Base-by-base conservation (phyloP, 1,140 invertebrate genomes). In the Forficula auricularia region DNA sequence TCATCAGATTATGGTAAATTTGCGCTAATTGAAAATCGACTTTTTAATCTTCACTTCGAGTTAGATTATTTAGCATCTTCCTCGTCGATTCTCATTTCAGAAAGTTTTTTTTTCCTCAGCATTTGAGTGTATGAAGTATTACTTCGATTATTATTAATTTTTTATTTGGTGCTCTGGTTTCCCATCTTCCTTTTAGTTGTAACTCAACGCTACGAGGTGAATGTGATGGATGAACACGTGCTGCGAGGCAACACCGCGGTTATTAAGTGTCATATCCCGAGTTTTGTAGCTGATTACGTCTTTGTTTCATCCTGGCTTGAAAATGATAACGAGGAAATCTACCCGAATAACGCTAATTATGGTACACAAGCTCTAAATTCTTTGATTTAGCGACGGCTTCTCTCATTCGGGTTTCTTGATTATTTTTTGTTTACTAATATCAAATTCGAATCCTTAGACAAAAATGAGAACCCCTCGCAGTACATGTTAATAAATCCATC, bases 211-310 rank as follows among this genome's bases (percentile, higher is more conserved):
- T 92, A 90, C 67, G 79, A 78, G 55, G 79, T 84, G 53, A 84
- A 84, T 70, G 73, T 86, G 57, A 84, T 87, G 77, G 84, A 88
- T 60, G 84, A 88, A 64, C 82, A 85, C 62, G 83, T 89, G 46
- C 71, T 89, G 53, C 73, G 79, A 58, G 85, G 85, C 49, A 91
- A 90, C 63, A 77, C 81, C 50, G 85, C 82, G 53, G 80, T 88
- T 59, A 70, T 90, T 54, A 88, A 87, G 71, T 90, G 86, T 68
- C 81, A 87, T 66, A 83, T 90, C 62, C 86, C 86, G 48, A 86
- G 82, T 64, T 89, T 88, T 65, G 84, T 89, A 40, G 79, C 82
- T 52, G 84, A 89, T 68, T 88, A 82, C 63, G 80, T 89, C 54
- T 70, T 65, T 54, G 80, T 89, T 52, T 71, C 75, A 45, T 80